Base-by-base conservation (phyloP, 2,888 invertebrate genomes). In the Caenorhabditis sp. region DNA sequence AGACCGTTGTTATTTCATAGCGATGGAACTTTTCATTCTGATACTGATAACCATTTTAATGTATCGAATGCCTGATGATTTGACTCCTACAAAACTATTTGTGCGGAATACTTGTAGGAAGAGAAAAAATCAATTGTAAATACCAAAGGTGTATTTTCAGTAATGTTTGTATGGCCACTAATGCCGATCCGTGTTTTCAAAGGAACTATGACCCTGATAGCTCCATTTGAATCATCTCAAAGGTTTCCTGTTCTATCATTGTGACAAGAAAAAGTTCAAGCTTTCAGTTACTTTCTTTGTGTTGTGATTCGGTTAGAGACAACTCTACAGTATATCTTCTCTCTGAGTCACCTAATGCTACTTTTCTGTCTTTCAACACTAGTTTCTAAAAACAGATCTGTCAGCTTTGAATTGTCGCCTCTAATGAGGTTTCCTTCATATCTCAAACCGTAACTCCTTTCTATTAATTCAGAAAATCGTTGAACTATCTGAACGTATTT, bases 231-330 rank as follows among this genome's bases (percentile, higher is more conserved):
- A 26, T 69, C 78, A 2, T 70, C 78, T 8, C 64, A 64, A 37
- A 79, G 78, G 78, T 68, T 40, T 20, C 20, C 32, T 32, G 4
- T 32, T 32, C 32, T 6, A 9, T 32, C 4, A 4, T 32, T 32
- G 32, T 32, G 9, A 32, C 9, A 9, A n/a, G n/a, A n/a, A n/a
- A n/a, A 32, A 6, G 32, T 32, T 32, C 32, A 20, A 1, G 1
- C 5, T 76, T 79, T 28, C 67, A 79, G 79, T n/a, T 9, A 55
- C 22, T 24, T 72, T 13, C 44, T 79, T 0, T 79, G 71, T 35
- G 0, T 35, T n/a, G 2, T 67, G 1, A 0, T 79, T 6, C 71
- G 44, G 11, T 11, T 70, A 1, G 79, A 79, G n/a, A 79, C 71
- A 0, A 72, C 71, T 9, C 67, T 67, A 20, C 79, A 79, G 35